Conservation (phyloP, 2,113 vertebrate species). For the Gobiocypris rarus region DNA sequence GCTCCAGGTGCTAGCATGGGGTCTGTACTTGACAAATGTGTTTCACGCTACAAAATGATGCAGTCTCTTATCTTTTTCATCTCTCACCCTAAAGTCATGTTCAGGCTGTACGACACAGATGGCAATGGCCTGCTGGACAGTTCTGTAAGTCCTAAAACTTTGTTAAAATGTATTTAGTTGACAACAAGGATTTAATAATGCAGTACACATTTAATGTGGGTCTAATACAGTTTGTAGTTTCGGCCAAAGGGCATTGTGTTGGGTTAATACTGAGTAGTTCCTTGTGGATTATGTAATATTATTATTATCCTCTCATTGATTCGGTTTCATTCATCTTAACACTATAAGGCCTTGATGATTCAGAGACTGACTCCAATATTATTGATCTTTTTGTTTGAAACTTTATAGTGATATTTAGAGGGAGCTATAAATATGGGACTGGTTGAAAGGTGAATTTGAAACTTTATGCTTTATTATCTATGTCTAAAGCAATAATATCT, state of each 20-base stretch:
- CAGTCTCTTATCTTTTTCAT: constrained; percentile 52
- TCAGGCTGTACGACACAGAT: constrained; percentile 91
- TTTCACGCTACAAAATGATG: not conserved
- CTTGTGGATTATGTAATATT: not conserved
- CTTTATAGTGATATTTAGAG: not conserved
- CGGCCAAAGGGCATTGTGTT: not conserved
- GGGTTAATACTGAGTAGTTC: not conserved
- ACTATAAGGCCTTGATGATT: not conserved
- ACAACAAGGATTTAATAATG: not conserved
- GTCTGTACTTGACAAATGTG: not conserved
- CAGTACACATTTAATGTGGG: not conserved
- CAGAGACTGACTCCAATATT: not conserved
- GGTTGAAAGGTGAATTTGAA: not conserved
- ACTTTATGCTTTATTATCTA: constrained; percentile 27
- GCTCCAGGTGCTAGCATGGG: not conserved
- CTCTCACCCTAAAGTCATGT: constrained; percentile 86
- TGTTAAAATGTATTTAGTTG: not conserved
- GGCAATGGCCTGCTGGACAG: constrained; percentile 92
- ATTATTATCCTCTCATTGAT: not conserved
- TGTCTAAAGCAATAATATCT: constrained; percentile 31
- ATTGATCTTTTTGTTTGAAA: not conserved
- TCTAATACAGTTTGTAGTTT: not conserved
- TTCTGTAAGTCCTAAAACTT: constrained; percentile 77
- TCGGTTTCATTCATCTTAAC: not conserved
- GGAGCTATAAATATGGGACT: not conserved